phyloP scores from a whole-genome alignment of 2,888 invertebrate species.

The Dryocosmus kuriphilus region DNA sequence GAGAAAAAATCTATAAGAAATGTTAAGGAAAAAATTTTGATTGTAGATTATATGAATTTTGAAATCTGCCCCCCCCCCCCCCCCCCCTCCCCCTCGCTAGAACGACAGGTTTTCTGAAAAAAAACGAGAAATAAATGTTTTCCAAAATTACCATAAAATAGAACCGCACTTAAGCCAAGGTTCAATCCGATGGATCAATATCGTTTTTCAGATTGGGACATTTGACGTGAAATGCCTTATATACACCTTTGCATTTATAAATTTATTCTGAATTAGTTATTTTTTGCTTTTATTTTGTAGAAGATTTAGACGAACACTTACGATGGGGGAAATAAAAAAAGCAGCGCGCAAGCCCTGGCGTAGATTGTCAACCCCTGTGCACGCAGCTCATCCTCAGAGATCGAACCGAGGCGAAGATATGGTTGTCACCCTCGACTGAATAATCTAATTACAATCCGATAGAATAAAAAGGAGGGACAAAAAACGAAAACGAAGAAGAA shows the following conservation, averaged over 20 bases:
- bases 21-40: too few relatives aligned
- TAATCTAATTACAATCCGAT: conserved; percentile 51
- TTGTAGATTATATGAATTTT: too few relatives aligned
- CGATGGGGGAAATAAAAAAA: conserved; percentile 87
- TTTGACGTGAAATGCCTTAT: background rate
- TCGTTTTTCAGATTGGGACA: too few relatives aligned
- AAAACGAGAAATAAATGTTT: too few relatives aligned
- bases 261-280: background rate
- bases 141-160: too few relatives aligned
- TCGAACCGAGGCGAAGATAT: conserved; percentile 76
- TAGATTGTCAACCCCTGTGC: conserved; percentile 77
- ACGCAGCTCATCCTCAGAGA: conserved; percentile 69
- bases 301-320: conserved; percentile 90
- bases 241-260: background rate
- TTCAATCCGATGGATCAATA: too few relatives aligned
- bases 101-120: too few relatives aligned
- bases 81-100: too few relatives aligned
- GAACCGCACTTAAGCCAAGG: too few relatives aligned
- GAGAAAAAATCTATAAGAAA: too few relatives aligned
- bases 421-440: conserved; percentile 78
- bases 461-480: conserved; percentile 41
- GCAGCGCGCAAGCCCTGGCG: conserved; percentile 93
- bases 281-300: conserved; percentile 78
- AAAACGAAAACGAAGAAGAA: conserved; percentile 9
- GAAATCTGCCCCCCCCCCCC: too few relatives aligned